These are phyloP conservation scores for Pitta sordida DNA, from an alignment of 2,113 vertebrate species.

Conservation along the genomic window DNA sequence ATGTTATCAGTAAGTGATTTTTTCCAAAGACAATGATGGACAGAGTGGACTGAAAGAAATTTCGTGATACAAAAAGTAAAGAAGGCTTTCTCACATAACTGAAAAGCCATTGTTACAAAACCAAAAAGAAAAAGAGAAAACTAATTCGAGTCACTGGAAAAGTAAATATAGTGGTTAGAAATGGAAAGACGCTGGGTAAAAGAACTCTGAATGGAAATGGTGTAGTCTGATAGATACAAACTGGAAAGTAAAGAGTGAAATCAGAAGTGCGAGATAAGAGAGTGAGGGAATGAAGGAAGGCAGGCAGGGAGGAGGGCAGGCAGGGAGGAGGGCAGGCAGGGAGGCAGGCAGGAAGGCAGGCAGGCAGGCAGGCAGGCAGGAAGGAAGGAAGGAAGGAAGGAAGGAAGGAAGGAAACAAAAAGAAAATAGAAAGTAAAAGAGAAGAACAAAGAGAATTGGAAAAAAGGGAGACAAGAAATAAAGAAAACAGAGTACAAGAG, in stretches of 20 bases:
- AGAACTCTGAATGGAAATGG: neutral
- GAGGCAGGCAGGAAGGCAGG: neutral
- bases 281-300: neutral
- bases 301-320: neutral
- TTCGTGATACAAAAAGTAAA: neutral
- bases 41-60: neutral
- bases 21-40: neutral
- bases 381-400: neutral
- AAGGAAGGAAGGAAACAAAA: neutral
- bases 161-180: neutral
- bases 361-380: neutral
- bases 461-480: neutral
- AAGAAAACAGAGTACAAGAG: fast-evolving
- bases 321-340: neutral
- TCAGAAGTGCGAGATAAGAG: neutral
- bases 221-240: fast-evolving
- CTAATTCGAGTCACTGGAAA: neutral
- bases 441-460: neutral
- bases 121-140: neutral
- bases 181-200: neutral
- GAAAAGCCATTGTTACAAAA: neutral
- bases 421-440: neutral
- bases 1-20: neutral
- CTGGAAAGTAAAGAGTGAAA: neutral
- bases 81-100: neutral